These are phyloP conservation scores for Euglossa dilemma DNA, from an alignment of 1,140 invertebrate genomes.

Conservation along the genomic window DNA sequence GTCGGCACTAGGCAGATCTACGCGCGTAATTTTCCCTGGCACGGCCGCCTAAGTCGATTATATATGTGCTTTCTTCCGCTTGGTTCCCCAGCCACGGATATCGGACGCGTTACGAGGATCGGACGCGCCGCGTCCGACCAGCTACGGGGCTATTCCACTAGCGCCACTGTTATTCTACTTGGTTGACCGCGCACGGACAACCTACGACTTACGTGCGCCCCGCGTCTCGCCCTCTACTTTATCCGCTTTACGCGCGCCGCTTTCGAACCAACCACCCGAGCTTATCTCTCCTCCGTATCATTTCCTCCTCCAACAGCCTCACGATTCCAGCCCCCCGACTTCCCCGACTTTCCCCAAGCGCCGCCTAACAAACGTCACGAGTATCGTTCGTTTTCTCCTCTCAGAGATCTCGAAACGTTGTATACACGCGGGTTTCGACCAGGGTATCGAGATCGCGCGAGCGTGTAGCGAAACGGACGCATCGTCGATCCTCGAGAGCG, in stretches of 20 bases:
- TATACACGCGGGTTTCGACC: not conserved
- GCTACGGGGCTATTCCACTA: not conserved
- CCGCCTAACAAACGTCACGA: not conserved
- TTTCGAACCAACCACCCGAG: not conserved
- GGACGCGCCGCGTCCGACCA: not conserved
- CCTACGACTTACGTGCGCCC: not conserved
- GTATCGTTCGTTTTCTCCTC: not conserved
- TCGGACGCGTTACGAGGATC: not conserved
- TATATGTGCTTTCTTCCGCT: not conserved
- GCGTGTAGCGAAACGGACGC: conserved; percentile 9
- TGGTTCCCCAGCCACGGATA: not conserved
- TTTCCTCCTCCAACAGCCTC: not conserved
- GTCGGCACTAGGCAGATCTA: too few species aligned
- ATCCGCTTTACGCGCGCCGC: too few species aligned
- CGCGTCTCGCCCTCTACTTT: not conserved
- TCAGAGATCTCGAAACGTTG: too few species aligned
- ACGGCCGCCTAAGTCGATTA: not conserved
- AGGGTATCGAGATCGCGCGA: conserved; percentile 20
- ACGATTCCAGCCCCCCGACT: not conserved
- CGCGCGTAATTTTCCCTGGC: too few species aligned
- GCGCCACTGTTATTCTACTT: not conserved
- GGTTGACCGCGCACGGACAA: not conserved
- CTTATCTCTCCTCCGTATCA: not conserved
- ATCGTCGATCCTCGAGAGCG: conserved; percentile 40
- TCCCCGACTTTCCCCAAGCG: not conserved